phyloP scores from a whole-genome alignment of 2,797 vertebrate genomes.

The Ptychobarbus kaznakovi region DNA sequence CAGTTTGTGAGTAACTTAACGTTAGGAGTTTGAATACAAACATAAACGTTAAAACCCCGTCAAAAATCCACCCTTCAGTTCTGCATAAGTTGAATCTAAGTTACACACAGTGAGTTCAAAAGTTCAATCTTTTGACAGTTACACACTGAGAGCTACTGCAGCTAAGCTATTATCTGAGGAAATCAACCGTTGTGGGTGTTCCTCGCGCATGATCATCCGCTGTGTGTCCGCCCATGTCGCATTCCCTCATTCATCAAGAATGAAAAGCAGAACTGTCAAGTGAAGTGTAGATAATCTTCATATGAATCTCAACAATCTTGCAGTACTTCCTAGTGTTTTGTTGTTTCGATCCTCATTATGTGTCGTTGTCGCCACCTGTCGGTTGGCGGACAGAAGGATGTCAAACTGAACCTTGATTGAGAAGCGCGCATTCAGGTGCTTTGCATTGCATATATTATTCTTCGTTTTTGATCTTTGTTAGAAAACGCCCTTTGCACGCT shows the following conservation, averaged over 20 bases:
- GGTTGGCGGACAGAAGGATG: slow-evolving; percentile 53
- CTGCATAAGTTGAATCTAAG: not conserved
- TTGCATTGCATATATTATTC: not conserved
- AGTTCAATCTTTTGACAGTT: slow-evolving; percentile 14
- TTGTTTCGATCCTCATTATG: slow-evolving; percentile 60
- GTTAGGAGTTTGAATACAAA: slow-evolving; percentile 12
- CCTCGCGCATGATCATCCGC: not conserved
- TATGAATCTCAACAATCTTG: slow-evolving; percentile 38
- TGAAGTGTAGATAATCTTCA: not conserved
- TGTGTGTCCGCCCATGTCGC: not conserved
- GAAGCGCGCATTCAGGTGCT: not conserved
- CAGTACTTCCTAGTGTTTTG: slow-evolving; percentile 70
- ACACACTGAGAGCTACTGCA: not conserved
- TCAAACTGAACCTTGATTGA: not conserved
- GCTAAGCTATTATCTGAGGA: not conserved
- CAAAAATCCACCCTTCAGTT: not conserved
- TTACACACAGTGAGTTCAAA: not conserved
- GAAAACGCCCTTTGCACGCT: not conserved
- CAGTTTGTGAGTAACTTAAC: not conserved
- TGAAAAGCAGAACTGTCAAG: slow-evolving; percentile 3
- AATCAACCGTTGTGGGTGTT: not conserved
- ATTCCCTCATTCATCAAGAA: not conserved
- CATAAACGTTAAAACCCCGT: not conserved
- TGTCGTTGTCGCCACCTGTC: slow-evolving; percentile 53
- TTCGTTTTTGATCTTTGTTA: not conserved